These are phyloP conservation scores for Cyphomyrus discorhynchus DNA, from an alignment of 2,113 vertebrate genomes.

Conservation along the genomic window DNA sequence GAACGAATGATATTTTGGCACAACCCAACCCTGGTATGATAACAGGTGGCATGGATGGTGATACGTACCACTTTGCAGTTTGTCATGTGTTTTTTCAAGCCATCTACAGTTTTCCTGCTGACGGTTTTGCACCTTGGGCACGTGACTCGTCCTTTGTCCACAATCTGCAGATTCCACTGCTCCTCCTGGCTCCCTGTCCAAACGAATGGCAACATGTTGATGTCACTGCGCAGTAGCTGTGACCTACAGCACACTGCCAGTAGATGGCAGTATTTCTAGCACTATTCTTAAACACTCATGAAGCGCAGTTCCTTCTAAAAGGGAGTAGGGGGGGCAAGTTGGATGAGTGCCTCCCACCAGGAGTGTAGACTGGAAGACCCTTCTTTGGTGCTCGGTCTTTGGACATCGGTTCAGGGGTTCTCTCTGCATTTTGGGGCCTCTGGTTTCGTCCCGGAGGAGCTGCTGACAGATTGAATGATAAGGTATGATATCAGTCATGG, in stretches of 20 bases:
- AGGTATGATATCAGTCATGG: not conserved
- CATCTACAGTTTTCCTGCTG: conserved; percentile 87
- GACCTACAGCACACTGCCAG: not conserved
- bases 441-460: conserved; percentile 47
- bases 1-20: not conserved
- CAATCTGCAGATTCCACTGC: conserved; percentile 82
- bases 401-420: conserved; percentile 48
- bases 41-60: not conserved
- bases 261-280: not conserved
- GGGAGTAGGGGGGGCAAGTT: not conserved
- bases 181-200: conserved; percentile 84
- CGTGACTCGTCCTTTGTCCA: conserved; percentile 77
- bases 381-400: conserved; percentile 58
- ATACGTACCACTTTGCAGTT: conserved; percentile 75
- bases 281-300: not conserved
- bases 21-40: not conserved
- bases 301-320: not conserved
- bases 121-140: conserved; percentile 89
- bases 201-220: conserved; percentile 1
- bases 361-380: conserved; percentile 63
- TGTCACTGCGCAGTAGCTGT: not conserved
- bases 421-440: conserved; percentile 47
- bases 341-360: conserved; percentile 58
- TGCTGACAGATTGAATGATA: conserved; percentile 12
- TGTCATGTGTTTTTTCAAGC: conserved; percentile 88